Evolutionary conservation across 2,113 vertebrate species (phyloP).

Genomic region (Alethe castanea): DNA sequence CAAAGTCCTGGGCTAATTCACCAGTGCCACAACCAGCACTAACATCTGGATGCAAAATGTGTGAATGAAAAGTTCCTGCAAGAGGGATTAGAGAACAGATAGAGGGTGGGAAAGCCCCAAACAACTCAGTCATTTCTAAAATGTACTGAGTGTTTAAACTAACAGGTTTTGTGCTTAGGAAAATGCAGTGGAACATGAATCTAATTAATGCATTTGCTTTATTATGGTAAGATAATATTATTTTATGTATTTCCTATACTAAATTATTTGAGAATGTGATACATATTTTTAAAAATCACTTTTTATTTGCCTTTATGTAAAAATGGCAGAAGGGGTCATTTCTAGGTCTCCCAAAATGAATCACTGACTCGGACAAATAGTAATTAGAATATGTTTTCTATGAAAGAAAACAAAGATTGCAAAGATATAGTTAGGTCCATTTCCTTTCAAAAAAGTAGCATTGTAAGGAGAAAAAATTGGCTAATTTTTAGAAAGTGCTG

Average conservation of each 20-base stretch:
- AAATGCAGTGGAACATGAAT: background rate
- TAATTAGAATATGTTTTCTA: background rate
- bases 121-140: background rate
- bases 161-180: background rate
- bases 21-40: background rate
- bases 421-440: background rate
- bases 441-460: background rate
- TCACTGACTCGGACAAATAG: background rate
- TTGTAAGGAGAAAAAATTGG: background rate
- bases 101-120: background rate
- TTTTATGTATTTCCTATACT: background rate
- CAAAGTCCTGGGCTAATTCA: background rate
- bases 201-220: background rate
- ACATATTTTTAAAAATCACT: background rate
- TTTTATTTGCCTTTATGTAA: background rate
- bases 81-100: background rate
- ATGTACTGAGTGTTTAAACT: background rate
- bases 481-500: background rate
- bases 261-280: background rate
- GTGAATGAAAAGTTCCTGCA: conserved; percentile 2
- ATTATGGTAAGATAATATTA: background rate
- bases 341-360: background rate
- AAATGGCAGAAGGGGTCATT: background rate
- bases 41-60: conserved; percentile 57
- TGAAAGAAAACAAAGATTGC: background rate